Conservation (phyloP, 2,888 invertebrate genomes). For the Norana najaformis region DNA sequence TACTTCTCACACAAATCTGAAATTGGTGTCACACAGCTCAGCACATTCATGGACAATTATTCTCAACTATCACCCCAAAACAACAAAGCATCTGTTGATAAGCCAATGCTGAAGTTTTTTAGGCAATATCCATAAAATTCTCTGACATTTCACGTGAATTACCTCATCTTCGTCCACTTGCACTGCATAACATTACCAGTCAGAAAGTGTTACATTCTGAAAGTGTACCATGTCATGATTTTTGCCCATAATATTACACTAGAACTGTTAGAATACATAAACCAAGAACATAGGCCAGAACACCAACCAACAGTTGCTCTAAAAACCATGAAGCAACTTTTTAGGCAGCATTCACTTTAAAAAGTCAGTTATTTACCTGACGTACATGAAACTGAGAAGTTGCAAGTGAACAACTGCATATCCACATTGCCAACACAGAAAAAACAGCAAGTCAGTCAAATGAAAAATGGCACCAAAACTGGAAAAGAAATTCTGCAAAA, state of each 20-base stretch:
- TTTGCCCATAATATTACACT: background rate
- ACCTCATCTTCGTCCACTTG: background rate
- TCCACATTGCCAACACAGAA: background rate
- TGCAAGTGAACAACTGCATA: conserved; percentile 4
- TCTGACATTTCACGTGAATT: too few relatives aligned
- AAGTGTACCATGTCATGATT: background rate
- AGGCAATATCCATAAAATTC: too few relatives aligned
- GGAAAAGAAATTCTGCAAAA: background rate
- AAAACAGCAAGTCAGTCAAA: background rate
- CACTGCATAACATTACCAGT: background rate
- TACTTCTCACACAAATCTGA: background rate
- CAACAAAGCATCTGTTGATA: background rate
- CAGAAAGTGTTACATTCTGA: too few relatives aligned
- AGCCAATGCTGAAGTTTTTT: conserved; percentile 13
- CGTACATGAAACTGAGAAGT: background rate
- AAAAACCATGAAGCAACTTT: background rate
- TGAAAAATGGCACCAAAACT: background rate
- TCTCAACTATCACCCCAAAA: background rate
- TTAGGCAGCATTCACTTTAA: background rate
- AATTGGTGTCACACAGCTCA: background rate
- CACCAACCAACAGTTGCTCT: background rate
- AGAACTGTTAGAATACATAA: background rate
- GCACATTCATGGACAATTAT: background rate
- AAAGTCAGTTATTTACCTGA: background rate
- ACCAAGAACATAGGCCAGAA: conserved; percentile 1